A percentile compares a stretch with the other conserved stretches of the same genome.
These are phyloP conservation scores for Melanocharis versteri DNA, from an alignment of 2,113 vertebrate species.

Conservation along the genomic window DNA sequence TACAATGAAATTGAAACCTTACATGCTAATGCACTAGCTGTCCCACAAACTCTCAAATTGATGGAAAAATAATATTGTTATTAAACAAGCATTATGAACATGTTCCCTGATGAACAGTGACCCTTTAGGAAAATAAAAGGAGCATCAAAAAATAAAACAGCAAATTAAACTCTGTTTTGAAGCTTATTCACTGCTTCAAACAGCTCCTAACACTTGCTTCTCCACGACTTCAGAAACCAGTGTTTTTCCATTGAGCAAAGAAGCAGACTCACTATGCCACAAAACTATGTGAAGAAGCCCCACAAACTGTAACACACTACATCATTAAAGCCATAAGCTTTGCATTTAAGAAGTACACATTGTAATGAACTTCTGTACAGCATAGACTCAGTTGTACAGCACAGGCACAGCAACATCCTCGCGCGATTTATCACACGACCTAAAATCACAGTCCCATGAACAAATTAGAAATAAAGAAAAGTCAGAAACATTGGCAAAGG, in stretches of 20 bases:
- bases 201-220: not conserved
- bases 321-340: not conserved
- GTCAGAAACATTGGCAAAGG: not conserved
- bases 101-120: not conserved
- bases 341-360: not conserved
- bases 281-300: not conserved
- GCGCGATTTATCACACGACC: fast-evolving
- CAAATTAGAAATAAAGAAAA: not conserved
- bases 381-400: not conserved
- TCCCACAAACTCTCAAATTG: not conserved
- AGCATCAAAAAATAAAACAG: not conserved
- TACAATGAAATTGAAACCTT: not conserved
- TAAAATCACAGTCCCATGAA: not conserved
- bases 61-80: not conserved
- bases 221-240: not conserved
- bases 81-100: not conserved
- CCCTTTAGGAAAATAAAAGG: not conserved
- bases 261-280: not conserved
- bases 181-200: not conserved
- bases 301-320: not conserved
- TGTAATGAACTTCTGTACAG: not conserved
- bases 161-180: not conserved
- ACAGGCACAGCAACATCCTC: not conserved
- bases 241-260: not conserved
- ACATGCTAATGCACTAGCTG: not conserved